phyloP scores from a whole-genome alignment of 2,797 vertebrate genomes.

The Hoplostethus atlanticus region DNA sequence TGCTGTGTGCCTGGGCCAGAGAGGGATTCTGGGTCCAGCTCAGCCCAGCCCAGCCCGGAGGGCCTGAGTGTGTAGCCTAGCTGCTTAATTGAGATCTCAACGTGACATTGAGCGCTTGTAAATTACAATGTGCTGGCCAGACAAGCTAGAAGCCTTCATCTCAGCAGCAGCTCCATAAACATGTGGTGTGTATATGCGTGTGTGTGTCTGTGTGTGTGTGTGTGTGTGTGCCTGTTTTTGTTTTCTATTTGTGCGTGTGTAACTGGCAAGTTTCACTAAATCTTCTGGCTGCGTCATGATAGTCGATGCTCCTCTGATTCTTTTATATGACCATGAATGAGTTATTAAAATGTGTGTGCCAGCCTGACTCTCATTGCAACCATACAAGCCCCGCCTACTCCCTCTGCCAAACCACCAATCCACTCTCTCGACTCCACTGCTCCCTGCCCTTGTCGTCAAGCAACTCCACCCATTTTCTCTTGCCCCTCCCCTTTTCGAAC shows the following conservation, averaged over 20 bases:
- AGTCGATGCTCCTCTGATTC: constrained; percentile 13
- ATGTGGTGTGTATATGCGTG: constrained; percentile 46
- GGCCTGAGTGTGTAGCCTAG: constrained; percentile 65
- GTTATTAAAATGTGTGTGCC: constrained; percentile 14
- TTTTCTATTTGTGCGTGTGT: background rate
- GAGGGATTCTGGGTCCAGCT: constrained; percentile 57
- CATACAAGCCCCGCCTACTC: background rate
- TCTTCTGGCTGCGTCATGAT: constrained; percentile 19
- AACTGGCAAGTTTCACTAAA: constrained; percentile 10
- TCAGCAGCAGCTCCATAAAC: constrained; percentile 67
- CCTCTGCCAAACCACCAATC: constrained; percentile 28
- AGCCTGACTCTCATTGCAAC: constrained; percentile 12
- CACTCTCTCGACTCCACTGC: constrained; percentile 1
- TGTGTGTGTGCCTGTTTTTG: constrained; percentile 18
- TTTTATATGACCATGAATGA: constrained; percentile 26
- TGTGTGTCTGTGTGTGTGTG: constrained; percentile 26
- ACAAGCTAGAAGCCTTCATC: constrained; percentile 72
- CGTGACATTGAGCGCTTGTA: constrained; percentile 83
- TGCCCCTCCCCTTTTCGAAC: constrained; percentile 21
- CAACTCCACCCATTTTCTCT: constrained; percentile 24
- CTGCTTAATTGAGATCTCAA: constrained; percentile 87
- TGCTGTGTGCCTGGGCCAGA: constrained; percentile 66
- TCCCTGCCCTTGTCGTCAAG: constrained; percentile 21
- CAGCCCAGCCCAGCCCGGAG: constrained; percentile 59
- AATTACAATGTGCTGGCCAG: constrained; percentile 85